Evolutionary conservation across 2,113 vertebrate species (phyloP), one percentile per base, ranked within the genome.

Genomic region (Arizona elegans): DNA sequence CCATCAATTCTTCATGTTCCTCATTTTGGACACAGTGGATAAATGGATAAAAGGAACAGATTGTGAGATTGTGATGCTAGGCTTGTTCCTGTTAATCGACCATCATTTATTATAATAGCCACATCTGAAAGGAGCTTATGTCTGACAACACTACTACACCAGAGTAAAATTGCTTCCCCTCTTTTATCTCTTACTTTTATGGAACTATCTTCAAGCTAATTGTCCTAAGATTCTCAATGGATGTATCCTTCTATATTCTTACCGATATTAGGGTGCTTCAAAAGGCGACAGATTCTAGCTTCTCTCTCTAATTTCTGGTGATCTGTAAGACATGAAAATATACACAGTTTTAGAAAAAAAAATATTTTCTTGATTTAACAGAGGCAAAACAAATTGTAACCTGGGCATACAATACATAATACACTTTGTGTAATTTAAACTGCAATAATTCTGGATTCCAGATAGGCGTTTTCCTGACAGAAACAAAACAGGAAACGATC

Each of bases 281-380:
- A 97, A 94, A 99, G 98, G 89, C 99, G 98, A 96, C 99, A 99
- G 96, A 99, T 99, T 96, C 98, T 97, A 95, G 99, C 99, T 98
- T 99, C 99, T 93, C 99, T 98, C 97, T 99, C 99, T 97, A 99
- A 94, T 97, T 99, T 99, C 98, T 99, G 99, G 95, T 99, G 99
- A 98, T 99, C 99, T 99, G 96, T 93, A 96, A 92, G 24, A 95
- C 86, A 93, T 94, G 93, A 62, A 4, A 93, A 21, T 95, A 92
- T 62, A 86, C 50, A 5, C 91, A 87, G 13, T 90, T 94, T 97
- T 90, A 95, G n/a, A 8, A 89, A 13, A 43, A 91, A 91, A 93
- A 59, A 6, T 88, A 92, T 54, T 38, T 1, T 50, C 21, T 88
- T 13, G 1, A 91, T 90, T 4, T 8, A 92, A 85, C 43, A 26